Base-by-base conservation (phyloP, 2,113 vertebrate genomes). In the Pelecanoides urinatrix region DNA sequence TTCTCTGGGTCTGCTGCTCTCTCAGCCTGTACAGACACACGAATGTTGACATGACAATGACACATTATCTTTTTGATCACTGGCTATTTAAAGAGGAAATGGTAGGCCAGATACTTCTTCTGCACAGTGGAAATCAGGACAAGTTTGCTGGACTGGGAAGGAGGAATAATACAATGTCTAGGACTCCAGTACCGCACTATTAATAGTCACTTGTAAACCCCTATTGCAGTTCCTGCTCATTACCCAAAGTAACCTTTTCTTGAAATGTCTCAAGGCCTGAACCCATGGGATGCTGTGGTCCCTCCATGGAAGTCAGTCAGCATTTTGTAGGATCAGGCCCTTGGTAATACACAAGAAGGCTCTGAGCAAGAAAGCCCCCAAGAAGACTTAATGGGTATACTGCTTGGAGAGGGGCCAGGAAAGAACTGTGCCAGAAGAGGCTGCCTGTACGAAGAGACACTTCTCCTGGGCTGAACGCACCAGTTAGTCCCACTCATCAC, bases 121-220 rank as follows among this genome's bases (percentile, higher is more conserved):
- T 32, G 23, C 4, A 17, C 18, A 30, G 27, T 38, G 14, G 61
- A 90, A 82, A 82, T 88, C 42, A 63, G n/a, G 13, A 22, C 4
- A 72, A 52, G 44, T 40, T 58, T 61, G 16, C 17, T 52, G 40
- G 20, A 38, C 66, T 47, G 62, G 42, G 34, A 44, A 90, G 44
- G 34, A 76, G 55, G 47, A 40, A 55, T 11, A 90, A 55, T 18
- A 38, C 16, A 9, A 53, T 18, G 7, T 21, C 67, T 50, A 68
- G 49, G 7, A 78, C 20, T 38, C 58, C 40, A 63, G 4, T 42
- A 50, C 2, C 0, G 0, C 23, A 44, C 16, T n/a, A 32, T 34
- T 76, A 79, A 30, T 14, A 77, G 34, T 59, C 53, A 72, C 11
- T 32, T 65, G 32, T 19, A 77, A 88, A 72, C 5, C 16, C 18